Evolutionary conservation across 2,888 invertebrate species (phyloP).

Genomic region (Rhynchonema sp.): DNA sequence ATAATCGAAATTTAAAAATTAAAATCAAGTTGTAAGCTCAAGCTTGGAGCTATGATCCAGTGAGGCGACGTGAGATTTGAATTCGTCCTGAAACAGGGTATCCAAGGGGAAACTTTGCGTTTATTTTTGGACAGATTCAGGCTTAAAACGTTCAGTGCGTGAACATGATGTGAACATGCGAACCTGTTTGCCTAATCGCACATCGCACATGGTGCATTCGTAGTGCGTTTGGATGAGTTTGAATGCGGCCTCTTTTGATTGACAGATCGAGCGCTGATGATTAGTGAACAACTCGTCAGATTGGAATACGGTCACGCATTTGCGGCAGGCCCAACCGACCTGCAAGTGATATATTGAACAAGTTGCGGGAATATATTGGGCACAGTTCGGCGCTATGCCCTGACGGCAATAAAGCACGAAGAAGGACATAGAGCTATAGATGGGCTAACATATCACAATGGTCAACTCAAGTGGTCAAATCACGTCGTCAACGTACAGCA

Average conservation of each 20-base stretch:
- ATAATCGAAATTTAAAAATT: too few species aligned
- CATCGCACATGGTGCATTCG: constrained; percentile 6
- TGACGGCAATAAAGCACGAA: too few species aligned
- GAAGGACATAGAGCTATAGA: too few species aligned
- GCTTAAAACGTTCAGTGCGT: background rate
- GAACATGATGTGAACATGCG: background rate
- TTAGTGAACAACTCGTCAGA: constrained; percentile 16
- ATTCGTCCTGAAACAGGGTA: background rate
- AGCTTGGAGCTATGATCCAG: background rate
- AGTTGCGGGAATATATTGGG: too few species aligned
- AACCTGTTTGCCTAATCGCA: constrained; percentile 8
- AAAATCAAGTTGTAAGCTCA: background rate
- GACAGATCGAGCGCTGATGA: constrained; percentile 11
- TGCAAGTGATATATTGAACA: constrained; percentile 7
- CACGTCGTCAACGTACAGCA: too few species aligned
- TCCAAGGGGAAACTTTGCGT: too few species aligned
- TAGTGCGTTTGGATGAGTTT: constrained; percentile 9
- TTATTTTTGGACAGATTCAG: background rate
- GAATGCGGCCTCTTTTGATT: constrained; percentile 5
- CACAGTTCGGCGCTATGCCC: too few species aligned
- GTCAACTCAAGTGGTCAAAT: too few species aligned
- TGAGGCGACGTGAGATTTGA: background rate
- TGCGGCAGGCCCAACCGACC: constrained; percentile 27
- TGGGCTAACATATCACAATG: too few species aligned
- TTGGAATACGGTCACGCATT: constrained; percentile 25